A percentile compares a stretch with the other conserved stretches of the same genome.
Conservation (phyloP, 2,797 vertebrate genomes). For the Xenentodon cancila region DNA sequence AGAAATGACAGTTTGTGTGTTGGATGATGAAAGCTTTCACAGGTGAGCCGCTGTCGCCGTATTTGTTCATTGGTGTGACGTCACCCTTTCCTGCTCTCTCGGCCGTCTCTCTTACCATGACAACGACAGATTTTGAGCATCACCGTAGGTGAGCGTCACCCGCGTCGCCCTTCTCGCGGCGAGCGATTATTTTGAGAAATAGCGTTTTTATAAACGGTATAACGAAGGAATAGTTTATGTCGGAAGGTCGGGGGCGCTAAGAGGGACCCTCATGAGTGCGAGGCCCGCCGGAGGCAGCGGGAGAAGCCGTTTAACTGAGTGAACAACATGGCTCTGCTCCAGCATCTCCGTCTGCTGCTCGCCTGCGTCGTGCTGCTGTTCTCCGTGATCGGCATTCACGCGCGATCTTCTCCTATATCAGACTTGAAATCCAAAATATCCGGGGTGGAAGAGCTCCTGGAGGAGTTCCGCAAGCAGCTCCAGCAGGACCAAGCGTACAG, state of each 20-base stretch:
- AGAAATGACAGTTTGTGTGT: too few relatives aligned
- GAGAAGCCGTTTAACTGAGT: conserved; percentile 33
- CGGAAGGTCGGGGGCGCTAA: neutral
- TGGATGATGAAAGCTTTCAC: neutral
- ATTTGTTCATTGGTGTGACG: conserved; percentile 49
- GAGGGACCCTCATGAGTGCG: conserved; percentile 21
- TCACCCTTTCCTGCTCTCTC: conserved; percentile 20
- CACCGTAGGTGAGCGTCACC: conserved; percentile 17
- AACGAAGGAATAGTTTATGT: neutral
- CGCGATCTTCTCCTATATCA: conserved; percentile 74
- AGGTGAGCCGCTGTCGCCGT: conserved; percentile 11
- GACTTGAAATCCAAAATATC: conserved; percentile 85
- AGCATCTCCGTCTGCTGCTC: conserved; percentile 61
- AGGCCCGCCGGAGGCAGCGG: conserved; percentile 38
- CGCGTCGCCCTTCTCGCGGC: neutral
- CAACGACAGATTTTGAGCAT: conserved; percentile 58
- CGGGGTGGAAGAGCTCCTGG: conserved; percentile 90
- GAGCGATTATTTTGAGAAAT: neutral
- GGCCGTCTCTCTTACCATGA: conserved; percentile 63
- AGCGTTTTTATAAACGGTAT: accelerated
- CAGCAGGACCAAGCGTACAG: conserved; percentile 85
- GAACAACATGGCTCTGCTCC: conserved; percentile 71
- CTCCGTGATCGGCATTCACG: neutral
- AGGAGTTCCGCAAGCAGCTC: conserved; percentile 91
- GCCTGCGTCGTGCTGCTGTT: conserved; percentile 16